Evolutionary conservation across 2,888 invertebrate genomes (phyloP).

Genomic region (Xestia c-nigrum): DNA sequence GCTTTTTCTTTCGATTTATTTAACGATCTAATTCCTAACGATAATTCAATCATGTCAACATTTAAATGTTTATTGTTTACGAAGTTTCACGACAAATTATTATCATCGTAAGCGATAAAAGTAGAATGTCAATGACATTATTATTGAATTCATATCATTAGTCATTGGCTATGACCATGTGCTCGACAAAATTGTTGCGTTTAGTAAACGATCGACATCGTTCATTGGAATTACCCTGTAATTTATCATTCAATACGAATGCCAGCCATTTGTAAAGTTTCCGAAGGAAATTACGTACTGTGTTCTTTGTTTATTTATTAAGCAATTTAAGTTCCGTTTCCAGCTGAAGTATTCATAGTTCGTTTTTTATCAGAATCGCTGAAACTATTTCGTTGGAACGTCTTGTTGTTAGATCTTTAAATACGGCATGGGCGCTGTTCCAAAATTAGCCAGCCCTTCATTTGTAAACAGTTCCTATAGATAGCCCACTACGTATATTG

Average conservation of each 20-base stretch:
- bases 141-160: constrained; percentile 49
- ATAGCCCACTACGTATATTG: constrained; percentile 17
- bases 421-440: constrained; percentile 43
- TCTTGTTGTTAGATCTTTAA: constrained; percentile 39
- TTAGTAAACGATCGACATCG: constrained; percentile 41
- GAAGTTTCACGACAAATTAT: constrained; percentile 29
- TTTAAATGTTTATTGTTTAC: constrained; percentile 41
- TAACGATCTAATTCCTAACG: constrained; percentile 5
- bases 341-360: neutral
- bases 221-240: constrained; percentile 42
- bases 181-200: constrained; percentile 41
- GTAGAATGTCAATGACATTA: constrained; percentile 38
- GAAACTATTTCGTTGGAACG: constrained; percentile 14
- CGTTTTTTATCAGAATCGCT: neutral
- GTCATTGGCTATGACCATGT: constrained; percentile 38
- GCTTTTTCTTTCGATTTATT: constrained; percentile 6
- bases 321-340: constrained; percentile 35
- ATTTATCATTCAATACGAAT: constrained; percentile 50
- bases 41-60: constrained; percentile 19
- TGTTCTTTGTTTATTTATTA: constrained; percentile 34
- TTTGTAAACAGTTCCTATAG: constrained; percentile 29
- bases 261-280: constrained; percentile 39
- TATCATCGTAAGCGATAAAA: constrained; percentile 37
- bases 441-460: constrained; percentile 45
- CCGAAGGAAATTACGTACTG: constrained; percentile 31